A percentile compares a stretch with the other conserved stretches of the same genome.
Evolutionary conservation across 2,113 vertebrate genomes (phyloP).

Genomic region (Dasyurus viverrinus): DNA sequence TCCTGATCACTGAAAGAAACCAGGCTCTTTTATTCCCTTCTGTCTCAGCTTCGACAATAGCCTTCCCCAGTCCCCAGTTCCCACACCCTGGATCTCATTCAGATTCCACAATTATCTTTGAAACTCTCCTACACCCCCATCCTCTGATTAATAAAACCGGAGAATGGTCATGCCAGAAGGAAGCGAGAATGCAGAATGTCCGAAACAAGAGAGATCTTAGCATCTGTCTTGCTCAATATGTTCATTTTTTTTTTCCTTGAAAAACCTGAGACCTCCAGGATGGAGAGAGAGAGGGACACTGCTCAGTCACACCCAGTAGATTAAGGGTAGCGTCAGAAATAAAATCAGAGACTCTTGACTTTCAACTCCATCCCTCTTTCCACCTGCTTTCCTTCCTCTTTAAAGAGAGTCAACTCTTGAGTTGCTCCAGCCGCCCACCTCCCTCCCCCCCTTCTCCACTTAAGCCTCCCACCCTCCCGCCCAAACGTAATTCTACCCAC

Average conservation of each 20-base stretch:
- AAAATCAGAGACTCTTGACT: constrained; percentile 3
- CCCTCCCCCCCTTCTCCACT: neutral
- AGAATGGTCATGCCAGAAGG: neutral
- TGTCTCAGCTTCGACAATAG: neutral
- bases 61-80: neutral
- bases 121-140: neutral
- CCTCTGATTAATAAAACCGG: neutral
- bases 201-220: neutral
- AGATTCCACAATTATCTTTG: neutral
- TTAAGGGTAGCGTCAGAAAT: neutral
- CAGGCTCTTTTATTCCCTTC: neutral
- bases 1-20: neutral
- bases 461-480: neutral
- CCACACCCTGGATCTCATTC: neutral
- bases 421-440: neutral
- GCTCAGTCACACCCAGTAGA: too few relatives aligned
- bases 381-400: constrained; percentile 34
- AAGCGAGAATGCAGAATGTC: neutral
- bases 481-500: constrained; percentile 41
- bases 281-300: too few relatives aligned
- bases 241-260: neutral
- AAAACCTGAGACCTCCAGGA: neutral
- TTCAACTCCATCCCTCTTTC: constrained; percentile 29
- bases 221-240: neutral
- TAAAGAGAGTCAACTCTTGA: neutral